Evolutionary conservation across 2,113 vertebrate genomes (phyloP).

Genomic region (Sigmodon hispidus): DNA sequence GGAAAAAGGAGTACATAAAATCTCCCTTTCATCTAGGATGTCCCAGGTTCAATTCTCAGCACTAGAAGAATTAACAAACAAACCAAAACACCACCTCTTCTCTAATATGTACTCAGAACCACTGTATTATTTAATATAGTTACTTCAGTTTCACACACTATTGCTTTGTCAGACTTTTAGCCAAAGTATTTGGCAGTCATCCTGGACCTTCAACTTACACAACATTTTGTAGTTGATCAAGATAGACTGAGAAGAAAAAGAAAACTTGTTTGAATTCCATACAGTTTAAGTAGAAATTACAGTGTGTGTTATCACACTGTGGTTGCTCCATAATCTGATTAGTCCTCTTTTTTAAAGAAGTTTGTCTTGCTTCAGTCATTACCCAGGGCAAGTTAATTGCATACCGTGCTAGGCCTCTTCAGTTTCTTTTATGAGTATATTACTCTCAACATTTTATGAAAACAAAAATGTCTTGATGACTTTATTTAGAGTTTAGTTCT

Average conservation of each 20-base stretch:
- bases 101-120: not conserved
- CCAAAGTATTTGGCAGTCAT: not conserved
- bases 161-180: constrained; percentile 21
- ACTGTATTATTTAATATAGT: not conserved
- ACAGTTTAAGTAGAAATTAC: not conserved
- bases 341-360: not conserved
- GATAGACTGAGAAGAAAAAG: constrained; percentile 42
- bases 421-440: not conserved
- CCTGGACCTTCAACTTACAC: not conserved
- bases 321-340: not conserved
- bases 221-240: not conserved
- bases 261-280: not conserved
- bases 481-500: not conserved
- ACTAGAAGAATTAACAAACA: not conserved
- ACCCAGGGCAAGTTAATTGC: not conserved
- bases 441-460: constrained; percentile 13
- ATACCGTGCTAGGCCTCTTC: not conserved
- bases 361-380: constrained; percentile 12
- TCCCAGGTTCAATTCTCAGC: not conserved
- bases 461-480: not conserved
- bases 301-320: not conserved
- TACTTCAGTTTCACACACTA: not conserved
- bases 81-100: not conserved
- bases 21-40: not conserved
- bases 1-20: not conserved